These are phyloP conservation scores for Mesitornis unicolor DNA, from an alignment of 2,113 vertebrate genomes.

Conservation along the genomic window DNA sequence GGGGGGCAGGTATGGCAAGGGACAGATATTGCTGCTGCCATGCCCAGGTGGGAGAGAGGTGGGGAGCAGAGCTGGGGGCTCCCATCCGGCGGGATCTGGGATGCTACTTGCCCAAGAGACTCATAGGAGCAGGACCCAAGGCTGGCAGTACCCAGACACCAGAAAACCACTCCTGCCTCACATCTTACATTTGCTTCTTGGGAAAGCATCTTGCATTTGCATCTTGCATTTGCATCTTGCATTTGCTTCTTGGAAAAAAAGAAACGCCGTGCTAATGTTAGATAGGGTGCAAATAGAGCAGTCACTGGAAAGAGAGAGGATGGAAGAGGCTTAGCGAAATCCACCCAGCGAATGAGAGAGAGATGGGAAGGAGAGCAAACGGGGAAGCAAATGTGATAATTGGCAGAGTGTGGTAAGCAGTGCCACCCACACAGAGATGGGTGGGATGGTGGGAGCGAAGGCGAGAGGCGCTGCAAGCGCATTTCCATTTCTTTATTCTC, in stretches of 20 bases:
- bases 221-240: neutral
- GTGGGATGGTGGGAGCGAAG: neutral
- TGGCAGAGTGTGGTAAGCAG: neutral
- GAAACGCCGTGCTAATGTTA: neutral
- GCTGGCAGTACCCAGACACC: neutral
- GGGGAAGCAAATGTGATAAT: neutral
- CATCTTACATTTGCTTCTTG: neutral
- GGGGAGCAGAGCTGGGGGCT: neutral
- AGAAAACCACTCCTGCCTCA: too few species aligned
- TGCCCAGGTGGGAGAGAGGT: neutral
- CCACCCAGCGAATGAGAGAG: neutral
- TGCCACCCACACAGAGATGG: slow-evolving; percentile 16
- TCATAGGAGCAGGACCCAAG: neutral
- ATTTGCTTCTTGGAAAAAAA: neutral
- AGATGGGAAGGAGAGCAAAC: neutral
- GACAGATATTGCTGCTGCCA: neutral
- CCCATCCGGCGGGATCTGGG: neutral
- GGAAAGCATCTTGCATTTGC: neutral
- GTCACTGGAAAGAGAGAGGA: neutral
- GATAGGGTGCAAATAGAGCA: neutral
- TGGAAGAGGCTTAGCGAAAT: neutral
- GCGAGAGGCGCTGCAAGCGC: neutral
- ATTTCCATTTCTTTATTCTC: slow-evolving; percentile 22
- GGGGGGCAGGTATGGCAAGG: neutral
- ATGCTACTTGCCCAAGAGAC: neutral